Conservation (phyloP, 2,797 vertebrate species). For the Kryptolebias ocellatus region DNA sequence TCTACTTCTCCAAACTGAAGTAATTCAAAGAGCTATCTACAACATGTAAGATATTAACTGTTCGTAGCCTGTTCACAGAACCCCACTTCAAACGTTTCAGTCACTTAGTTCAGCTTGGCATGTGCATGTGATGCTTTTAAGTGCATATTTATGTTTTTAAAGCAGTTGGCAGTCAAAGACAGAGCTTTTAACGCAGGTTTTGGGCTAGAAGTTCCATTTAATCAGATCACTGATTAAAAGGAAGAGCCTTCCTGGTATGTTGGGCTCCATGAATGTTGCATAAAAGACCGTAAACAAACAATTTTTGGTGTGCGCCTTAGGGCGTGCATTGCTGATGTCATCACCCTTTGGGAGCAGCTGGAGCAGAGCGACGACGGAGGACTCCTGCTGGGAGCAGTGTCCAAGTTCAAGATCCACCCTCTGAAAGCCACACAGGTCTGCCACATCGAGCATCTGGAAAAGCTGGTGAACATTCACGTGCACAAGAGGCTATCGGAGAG, state of each 20-base stretch:
- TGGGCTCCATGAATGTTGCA: not conserved
- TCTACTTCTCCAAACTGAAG: no score
- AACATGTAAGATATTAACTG: no score
- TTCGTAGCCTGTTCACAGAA: no score
- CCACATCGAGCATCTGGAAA: constrained; percentile 86
- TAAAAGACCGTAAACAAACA: not conserved
- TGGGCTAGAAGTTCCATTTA: not conserved
- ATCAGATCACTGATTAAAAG: not conserved
- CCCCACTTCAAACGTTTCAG: no score
- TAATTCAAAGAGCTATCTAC: no score
- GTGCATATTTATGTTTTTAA: not conserved
- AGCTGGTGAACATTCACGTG: constrained; percentile 85
- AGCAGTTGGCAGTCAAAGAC: not conserved
- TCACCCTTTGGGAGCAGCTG: constrained; percentile 88
- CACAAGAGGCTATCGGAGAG: constrained; percentile 74
- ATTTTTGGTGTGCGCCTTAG: constrained; percentile 73
- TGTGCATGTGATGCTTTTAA: not conserved
- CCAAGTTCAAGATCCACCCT: constrained; percentile 89
- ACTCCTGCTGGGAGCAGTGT: constrained; percentile 77
- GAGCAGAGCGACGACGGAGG: constrained; percentile 69
- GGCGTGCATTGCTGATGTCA: constrained; percentile 86
- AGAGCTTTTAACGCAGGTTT: not conserved
- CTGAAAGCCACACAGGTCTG: constrained; percentile 86
- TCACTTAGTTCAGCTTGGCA: no score
- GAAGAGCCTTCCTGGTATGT: not conserved